Evolutionary conservation across 2,888 invertebrate genomes (phyloP).

Genomic region (Orgyia antiqua): DNA sequence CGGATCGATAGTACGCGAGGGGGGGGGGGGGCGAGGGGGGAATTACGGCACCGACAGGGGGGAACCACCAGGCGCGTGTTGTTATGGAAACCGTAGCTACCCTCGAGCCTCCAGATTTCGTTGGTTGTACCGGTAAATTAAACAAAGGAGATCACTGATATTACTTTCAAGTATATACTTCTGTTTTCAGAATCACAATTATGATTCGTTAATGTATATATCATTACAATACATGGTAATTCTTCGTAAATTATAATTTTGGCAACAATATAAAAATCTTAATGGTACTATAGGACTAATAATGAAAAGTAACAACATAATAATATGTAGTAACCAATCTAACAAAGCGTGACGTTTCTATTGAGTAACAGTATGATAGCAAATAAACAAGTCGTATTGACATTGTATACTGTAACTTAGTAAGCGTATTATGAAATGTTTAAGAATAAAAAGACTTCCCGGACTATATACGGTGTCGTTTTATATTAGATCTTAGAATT

Average conservation of each 20-base stretch:
- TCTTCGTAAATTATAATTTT: too few species aligned
- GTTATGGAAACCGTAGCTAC: constrained; percentile 74
- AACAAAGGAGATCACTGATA: constrained; percentile 67
- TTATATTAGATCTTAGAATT: too few species aligned
- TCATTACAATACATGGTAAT: not conserved
- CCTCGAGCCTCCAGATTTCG: constrained; percentile 72
- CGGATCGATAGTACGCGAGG: constrained; percentile 33
- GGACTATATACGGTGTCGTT: too few species aligned
- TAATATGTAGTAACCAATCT: too few species aligned
- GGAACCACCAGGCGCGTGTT: constrained; percentile 62
- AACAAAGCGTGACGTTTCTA: too few species aligned
- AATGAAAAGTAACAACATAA: not conserved
- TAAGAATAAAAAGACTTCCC: too few species aligned
- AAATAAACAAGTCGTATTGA: too few species aligned
- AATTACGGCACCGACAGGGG: constrained; percentile 34
- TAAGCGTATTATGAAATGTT: too few species aligned
- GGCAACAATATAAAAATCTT: too few species aligned
- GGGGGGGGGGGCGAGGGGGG: constrained; percentile 40
- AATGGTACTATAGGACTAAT: too few species aligned
- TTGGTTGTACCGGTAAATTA: constrained; percentile 70
- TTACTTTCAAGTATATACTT: constrained; percentile 41
- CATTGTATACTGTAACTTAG: too few species aligned
- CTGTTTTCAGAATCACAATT: constrained; percentile 9
- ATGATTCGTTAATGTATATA: not conserved
- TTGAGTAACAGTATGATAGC: too few species aligned